Percentiles rank a stretch among this genome's conserved stretches.
Evolutionary conservation across 2,888 invertebrate genomes (phyloP).

Genomic region (Oligia fasciuncula): DNA sequence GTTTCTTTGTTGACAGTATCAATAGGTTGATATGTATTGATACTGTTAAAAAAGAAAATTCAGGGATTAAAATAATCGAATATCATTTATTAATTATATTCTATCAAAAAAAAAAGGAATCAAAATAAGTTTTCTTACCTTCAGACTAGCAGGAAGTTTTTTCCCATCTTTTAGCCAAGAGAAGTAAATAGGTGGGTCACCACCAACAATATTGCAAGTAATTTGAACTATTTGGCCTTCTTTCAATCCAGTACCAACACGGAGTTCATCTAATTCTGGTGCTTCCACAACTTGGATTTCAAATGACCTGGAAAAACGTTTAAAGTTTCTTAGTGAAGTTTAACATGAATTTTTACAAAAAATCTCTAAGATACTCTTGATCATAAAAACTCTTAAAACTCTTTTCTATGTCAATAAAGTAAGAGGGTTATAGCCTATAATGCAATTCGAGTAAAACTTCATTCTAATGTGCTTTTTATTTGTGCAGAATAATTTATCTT

Average conservation of each 20-base stretch:
- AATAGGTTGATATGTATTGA: background rate
- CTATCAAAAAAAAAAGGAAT: too few species aligned
- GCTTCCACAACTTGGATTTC: conserved; percentile 94
- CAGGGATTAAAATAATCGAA: background rate
- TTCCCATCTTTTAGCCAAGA: conserved; percentile 92
- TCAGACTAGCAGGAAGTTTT: conserved; percentile 91
- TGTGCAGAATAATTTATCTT: background rate
- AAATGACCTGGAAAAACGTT: conserved; percentile 82
- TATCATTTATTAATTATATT: too few species aligned
- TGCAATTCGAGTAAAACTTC: background rate
- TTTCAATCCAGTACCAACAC: conserved; percentile 94
- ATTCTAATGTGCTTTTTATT: background rate
- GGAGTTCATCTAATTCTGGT: conserved; percentile 95
- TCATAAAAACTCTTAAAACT: too few species aligned
- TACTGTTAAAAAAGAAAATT: background rate
- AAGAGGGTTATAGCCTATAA: background rate
- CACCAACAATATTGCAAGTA: conserved; percentile 94
- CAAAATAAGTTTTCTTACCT: conserved; percentile 80
- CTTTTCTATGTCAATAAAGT: background rate
- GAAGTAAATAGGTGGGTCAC: conserved; percentile 93
- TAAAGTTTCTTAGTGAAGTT: background rate
- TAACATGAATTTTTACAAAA: background rate
- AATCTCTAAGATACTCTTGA: background rate
- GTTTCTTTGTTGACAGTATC: background rate
- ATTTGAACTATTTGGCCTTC: conserved; percentile 96